Percentiles rank a stretch among this genome's conserved stretches.
These are phyloP conservation scores for Cylloceria caligata DNA, from an alignment of 2,888 invertebrate genomes.

Conservation along the genomic window DNA sequence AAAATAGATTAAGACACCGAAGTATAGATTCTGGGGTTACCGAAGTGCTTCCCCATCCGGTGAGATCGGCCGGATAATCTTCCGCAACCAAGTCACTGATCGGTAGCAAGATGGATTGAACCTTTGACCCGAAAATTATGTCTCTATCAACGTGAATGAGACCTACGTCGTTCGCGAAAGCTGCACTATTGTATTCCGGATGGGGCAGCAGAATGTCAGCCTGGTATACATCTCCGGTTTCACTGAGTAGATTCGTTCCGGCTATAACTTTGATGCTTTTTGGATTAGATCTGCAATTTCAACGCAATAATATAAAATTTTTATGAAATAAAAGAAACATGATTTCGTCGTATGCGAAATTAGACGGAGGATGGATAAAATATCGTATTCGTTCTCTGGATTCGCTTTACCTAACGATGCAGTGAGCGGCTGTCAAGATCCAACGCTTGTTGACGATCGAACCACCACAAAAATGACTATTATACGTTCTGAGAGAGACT, in stretches of 20 bases:
- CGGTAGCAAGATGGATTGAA: constrained; percentile 74
- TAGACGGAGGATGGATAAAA: background rate
- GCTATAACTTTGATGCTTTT: constrained; percentile 60
- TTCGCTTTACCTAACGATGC: constrained; percentile 83
- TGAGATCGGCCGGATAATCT: constrained; percentile 68
- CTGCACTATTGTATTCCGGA: constrained; percentile 34
- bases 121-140: constrained; percentile 71
- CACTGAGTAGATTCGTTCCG: constrained; percentile 68
- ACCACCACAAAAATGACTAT: constrained; percentile 87
- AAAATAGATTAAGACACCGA: background rate
- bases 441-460: constrained; percentile 86
- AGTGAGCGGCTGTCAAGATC: constrained; percentile 86
- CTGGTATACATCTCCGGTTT: constrained; percentile 65
- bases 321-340: background rate
- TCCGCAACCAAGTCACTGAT: constrained; percentile 53
- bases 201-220: constrained; percentile 68
- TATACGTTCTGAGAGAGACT: constrained; percentile 85
- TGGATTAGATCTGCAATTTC: background rate
- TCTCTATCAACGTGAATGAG: constrained; percentile 72
- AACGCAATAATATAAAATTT: background rate
- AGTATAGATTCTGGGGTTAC: constrained; percentile 66
- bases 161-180: constrained; percentile 74
- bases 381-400: background rate
- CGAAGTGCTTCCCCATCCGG: constrained; percentile 77
- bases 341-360: background rate